A percentile compares a stretch with the other conserved stretches of the same genome.
Evolutionary conservation across 2,888 invertebrate genomes (phyloP).

Genomic region (Drosophila helvetica): DNA sequence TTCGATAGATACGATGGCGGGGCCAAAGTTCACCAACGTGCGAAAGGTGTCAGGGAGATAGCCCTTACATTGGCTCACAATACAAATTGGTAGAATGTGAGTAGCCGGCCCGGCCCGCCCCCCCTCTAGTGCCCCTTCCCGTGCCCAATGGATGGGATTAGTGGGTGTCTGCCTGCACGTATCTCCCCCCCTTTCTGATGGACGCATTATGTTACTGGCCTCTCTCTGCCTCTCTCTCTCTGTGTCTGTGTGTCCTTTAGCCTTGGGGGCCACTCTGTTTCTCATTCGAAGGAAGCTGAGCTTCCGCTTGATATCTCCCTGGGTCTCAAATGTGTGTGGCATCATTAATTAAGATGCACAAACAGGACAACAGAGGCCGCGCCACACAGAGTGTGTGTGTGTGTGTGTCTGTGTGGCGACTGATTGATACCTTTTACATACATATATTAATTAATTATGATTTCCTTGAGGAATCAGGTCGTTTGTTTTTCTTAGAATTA

Average conservation of each 20-base stretch:
- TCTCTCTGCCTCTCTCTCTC: slow-evolving; percentile 13
- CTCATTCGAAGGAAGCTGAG: not conserved
- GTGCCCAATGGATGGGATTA: not conserved
- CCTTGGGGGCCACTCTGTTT: slow-evolving; percentile 41
- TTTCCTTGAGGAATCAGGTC: no score
- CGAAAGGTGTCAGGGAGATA: not conserved
- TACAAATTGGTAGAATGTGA: not conserved
- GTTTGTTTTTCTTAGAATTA: no score
- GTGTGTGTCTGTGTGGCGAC: not conserved
- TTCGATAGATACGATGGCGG: not conserved
- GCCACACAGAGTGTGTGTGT: not conserved
- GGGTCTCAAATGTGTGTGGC: slow-evolving; percentile 42
- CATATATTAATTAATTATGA: no score
- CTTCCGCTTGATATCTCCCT: not conserved
- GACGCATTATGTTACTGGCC: slow-evolving; percentile 21
- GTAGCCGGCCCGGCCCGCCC: not conserved
- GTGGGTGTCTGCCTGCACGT: not conserved
- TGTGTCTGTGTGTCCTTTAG: slow-evolving; percentile 44
- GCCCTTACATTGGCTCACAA: not conserved
- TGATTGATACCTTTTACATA: not conserved
- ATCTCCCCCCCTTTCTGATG: not conserved
- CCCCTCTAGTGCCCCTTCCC: not conserved
- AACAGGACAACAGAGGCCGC: slow-evolving; percentile 1
- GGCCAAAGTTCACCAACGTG: not conserved
- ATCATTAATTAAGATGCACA: slow-evolving; percentile 63